A percentile compares a stretch with the other conserved stretches of the same genome.
Evolutionary conservation across 1,140 invertebrate genomes (phyloP).

Genomic region (Bactericera cockerelli): DNA sequence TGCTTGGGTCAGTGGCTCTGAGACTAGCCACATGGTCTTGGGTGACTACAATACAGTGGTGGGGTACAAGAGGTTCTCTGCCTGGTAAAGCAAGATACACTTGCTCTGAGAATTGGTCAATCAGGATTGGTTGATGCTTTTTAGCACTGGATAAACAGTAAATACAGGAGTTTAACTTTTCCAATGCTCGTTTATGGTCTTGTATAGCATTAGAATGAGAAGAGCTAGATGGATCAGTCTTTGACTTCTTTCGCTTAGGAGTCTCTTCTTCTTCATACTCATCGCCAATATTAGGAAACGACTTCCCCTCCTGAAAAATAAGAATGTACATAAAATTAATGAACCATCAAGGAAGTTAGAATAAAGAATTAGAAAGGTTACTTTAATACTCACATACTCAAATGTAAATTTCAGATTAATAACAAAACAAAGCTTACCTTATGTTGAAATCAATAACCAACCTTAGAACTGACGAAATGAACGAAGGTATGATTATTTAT

Average conservation of each 20-base stretch:
- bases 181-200: conserved; percentile 48
- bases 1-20: background rate
- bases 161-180: conserved; percentile 58
- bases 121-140: background rate
- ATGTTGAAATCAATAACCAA: too few species aligned
- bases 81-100: background rate
- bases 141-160: conserved; percentile 48
- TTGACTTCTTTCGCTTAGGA: too few species aligned
- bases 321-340: too few species aligned
- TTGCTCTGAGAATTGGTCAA: background rate
- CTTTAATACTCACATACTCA: too few species aligned
- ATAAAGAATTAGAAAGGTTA: too few species aligned
- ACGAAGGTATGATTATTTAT: too few species aligned
- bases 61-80: background rate
- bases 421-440: too few species aligned
- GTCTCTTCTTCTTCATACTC: conserved; percentile 56
- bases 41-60: background rate
- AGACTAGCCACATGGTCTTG: background rate
- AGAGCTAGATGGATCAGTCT: too few species aligned
- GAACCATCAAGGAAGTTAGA: too few species aligned
- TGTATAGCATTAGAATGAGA: conserved; percentile 50
- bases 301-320: conserved; percentile 41
- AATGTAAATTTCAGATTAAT: too few species aligned
- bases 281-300: conserved; percentile 66
- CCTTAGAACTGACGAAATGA: too few species aligned